These are phyloP conservation scores for Phengaris alcon DNA, from an alignment of 2,888 invertebrate species.

Conservation along the genomic window DNA sequence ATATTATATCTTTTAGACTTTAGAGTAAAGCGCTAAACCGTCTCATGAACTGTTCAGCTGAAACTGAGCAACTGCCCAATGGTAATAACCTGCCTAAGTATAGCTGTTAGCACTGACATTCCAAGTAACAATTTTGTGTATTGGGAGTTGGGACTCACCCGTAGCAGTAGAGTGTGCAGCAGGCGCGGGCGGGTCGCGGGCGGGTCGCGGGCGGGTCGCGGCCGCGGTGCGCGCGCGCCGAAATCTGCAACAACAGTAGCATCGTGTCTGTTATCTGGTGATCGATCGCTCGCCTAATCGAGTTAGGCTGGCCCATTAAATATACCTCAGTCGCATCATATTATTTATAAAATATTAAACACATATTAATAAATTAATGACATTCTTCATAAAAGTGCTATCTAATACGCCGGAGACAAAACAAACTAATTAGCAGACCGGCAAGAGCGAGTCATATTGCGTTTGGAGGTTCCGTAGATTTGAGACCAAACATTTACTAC, in stretches of 20 bases:
- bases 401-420: not conserved
- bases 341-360: conserved; percentile 4
- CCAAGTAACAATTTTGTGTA: too few species aligned
- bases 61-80: too few species aligned
- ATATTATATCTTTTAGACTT: too few species aligned
- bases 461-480: not conserved
- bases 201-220: not conserved
- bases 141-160: not conserved
- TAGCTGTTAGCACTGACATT: too few species aligned
- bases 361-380: conserved; percentile 9
- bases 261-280: not conserved
- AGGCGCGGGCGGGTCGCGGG: not conserved
- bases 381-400: not conserved
- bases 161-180: not conserved
- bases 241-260: not conserved
- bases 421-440: not conserved
- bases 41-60: too few species aligned
- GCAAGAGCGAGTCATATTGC: not conserved
- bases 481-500: not conserved
- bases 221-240: not conserved
- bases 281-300: not conserved
- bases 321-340: not conserved
- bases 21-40: too few species aligned
- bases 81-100: too few species aligned
- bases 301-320: not conserved